phyloP scores from a whole-genome alignment of 1,140 invertebrate species.

The Dinothrombium tinctorium region DNA sequence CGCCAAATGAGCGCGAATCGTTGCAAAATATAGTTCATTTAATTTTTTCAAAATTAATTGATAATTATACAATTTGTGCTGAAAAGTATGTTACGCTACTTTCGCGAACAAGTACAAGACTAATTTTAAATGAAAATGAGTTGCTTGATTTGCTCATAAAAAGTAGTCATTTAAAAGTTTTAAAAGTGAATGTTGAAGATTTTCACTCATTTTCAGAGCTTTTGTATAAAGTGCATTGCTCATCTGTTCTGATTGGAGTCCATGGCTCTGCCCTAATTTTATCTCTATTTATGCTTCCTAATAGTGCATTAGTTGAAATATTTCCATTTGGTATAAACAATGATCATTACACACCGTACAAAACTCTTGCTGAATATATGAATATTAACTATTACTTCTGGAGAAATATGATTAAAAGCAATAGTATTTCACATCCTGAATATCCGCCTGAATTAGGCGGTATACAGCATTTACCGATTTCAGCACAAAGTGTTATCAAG shows the following conservation, averaged over 20 bases:
- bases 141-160: slow-evolving; percentile 18
- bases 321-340: slow-evolving; percentile 24
- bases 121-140: slow-evolving; percentile 26
- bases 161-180: slow-evolving; percentile 17
- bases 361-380: slow-evolving; percentile 21
- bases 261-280: slow-evolving; percentile 21
- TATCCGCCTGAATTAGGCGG: slow-evolving; percentile 20
- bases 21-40: too few species aligned
- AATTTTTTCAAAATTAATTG: not conserved
- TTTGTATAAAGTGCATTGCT: slow-evolving; percentile 18
- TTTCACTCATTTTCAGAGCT: slow-evolving; percentile 19
- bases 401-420: slow-evolving; percentile 20
- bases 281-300: slow-evolving; percentile 17
- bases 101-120: slow-evolving; percentile 23
- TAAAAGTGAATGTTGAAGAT: slow-evolving; percentile 18
- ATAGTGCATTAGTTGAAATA: slow-evolving; percentile 19
- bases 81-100: slow-evolving; percentile 18
- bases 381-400: slow-evolving; percentile 23
- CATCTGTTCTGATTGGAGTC: slow-evolving; percentile 20
- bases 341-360: slow-evolving; percentile 25
- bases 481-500: slow-evolving; percentile 20
- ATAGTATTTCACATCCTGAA: slow-evolving; percentile 22
- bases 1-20: too few species aligned
- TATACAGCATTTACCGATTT: slow-evolving; percentile 20
- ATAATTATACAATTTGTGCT: not conserved